phyloP scores from a whole-genome alignment of 2,888 invertebrate species.

The Coelopa pilipes region DNA sequence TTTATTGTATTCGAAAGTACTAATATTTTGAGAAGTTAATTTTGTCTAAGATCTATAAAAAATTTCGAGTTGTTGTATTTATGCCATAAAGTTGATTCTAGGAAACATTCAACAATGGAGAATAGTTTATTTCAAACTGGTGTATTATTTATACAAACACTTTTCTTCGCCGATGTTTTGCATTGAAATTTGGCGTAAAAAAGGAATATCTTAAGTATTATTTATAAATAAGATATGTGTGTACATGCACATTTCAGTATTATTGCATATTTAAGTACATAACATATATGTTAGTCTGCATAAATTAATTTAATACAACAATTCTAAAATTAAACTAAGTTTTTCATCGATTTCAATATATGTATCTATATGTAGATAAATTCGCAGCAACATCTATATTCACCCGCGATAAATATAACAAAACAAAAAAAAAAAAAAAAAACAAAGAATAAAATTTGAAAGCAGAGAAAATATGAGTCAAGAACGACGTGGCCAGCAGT shows the following conservation, averaged over 20 bases:
- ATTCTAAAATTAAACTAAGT: slow-evolving; percentile 3
- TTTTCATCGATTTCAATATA: background rate
- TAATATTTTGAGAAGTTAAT: no score
- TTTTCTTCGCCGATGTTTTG: background rate
- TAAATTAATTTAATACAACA: slow-evolving; percentile 18
- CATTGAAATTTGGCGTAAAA: background rate
- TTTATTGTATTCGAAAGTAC: no score
- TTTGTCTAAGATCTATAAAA: no score
- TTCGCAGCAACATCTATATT: no score
- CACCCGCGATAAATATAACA: no score
- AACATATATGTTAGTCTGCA: slow-evolving; percentile 2
- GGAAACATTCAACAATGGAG: background rate
- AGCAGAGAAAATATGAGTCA: no score
- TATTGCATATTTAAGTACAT: slow-evolving; percentile 27
- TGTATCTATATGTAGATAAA: no score
- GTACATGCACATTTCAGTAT: background rate
- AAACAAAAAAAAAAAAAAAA: no score
- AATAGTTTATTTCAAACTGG: background rate
- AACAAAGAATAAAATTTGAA: no score
- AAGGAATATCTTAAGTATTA: background rate
- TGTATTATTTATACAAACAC: background rate
- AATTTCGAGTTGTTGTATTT: no score
- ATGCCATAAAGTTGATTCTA: no score
- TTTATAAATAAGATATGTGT: slow-evolving; percentile 24
- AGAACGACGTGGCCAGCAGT: no score